Percentiles rank a stretch among this genome's conserved stretches.
phyloP scores from a whole-genome alignment of 2,888 invertebrate species.

The Lasioglossum villosulum region DNA sequence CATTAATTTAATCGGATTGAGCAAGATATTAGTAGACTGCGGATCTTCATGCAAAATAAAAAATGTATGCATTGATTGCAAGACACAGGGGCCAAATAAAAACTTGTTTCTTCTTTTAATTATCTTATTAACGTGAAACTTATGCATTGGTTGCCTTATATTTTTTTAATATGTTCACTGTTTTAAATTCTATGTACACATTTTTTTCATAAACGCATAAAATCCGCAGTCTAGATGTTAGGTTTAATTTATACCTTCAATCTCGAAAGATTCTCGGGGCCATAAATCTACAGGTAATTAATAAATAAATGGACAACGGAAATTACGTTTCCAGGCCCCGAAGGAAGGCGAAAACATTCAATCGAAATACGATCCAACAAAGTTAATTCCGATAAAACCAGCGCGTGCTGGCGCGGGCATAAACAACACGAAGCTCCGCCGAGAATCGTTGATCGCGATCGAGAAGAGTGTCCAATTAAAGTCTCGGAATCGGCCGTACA shows the following conservation, averaged over 20 bases:
- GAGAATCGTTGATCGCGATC: neutral
- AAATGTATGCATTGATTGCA: no score
- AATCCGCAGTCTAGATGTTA: no score
- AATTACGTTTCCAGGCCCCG: neutral
- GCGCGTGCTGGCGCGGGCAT: slow-evolving; percentile 5
- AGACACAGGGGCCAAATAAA: no score
- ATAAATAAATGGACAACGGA: neutral
- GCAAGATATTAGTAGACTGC: no score
- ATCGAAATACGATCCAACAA: slow-evolving; percentile 1
- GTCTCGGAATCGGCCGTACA: slow-evolving; percentile 3
- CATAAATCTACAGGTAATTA: neutral
- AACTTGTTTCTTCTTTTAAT: no score
- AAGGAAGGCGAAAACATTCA: neutral
- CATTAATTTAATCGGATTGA: neutral
- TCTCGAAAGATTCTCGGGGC: neutral
- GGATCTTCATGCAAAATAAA: no score
- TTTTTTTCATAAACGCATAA: no score
- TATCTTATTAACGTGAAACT: no score
- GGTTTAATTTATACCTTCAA: neutral
- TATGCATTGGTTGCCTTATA: no score
- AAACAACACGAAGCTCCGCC: slow-evolving; percentile 4
- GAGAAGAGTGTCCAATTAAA: slow-evolving; percentile 32
- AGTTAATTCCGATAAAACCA: neutral
- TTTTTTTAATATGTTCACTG: no score
- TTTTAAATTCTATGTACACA: no score